Evolutionary conservation across 2,888 invertebrate genomes (phyloP), one percentile per base, ranked within the genome.

Genomic region (Eulithis testata): DNA sequence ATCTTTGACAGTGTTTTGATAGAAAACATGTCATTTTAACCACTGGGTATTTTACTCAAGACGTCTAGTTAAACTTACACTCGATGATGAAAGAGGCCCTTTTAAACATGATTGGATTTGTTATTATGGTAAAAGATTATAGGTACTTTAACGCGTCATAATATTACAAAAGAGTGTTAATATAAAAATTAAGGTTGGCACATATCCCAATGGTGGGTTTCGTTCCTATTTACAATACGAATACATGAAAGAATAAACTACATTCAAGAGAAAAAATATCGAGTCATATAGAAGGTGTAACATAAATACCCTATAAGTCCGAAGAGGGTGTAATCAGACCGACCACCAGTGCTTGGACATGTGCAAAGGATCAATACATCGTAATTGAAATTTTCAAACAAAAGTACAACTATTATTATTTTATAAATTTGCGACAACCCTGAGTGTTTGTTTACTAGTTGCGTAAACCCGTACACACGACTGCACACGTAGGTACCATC

Each of bases 121-220:
- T 31, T 6, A 2, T 3, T 11, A 43, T 31, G 43, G 44, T 60
- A 49, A 47, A 61, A 37, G 4, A 37, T 57, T 55, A 37, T n/a
- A 27, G 11, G 58, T 50, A 57, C 44, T 40, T 40, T 40, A 40
- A 40, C 14, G 11, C 31, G 11, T 31, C 27, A 40, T 27, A n/a
- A n/a, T 58, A 43, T n/a, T 37, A 57, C 49, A 43, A 53, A 60
- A 62, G 43, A 56, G n/a, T 44, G 43, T 31, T 7, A 27, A 53
- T 49, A 53, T 55, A 56, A 62, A 64, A 63, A 66, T 21, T 60
- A 69, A 43, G 60, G 64, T 73, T 72, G 70, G 70, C 70, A 66
- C 68, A 67, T 60, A 61, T 63, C 62, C 63, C 57, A 68, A 57
- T 69, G 66, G 68, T 70, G 69, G 73, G 71, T 55, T 66, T 27